Base-by-base conservation (phyloP, 2,888 invertebrate species). In the Drosophila paranaensis region DNA sequence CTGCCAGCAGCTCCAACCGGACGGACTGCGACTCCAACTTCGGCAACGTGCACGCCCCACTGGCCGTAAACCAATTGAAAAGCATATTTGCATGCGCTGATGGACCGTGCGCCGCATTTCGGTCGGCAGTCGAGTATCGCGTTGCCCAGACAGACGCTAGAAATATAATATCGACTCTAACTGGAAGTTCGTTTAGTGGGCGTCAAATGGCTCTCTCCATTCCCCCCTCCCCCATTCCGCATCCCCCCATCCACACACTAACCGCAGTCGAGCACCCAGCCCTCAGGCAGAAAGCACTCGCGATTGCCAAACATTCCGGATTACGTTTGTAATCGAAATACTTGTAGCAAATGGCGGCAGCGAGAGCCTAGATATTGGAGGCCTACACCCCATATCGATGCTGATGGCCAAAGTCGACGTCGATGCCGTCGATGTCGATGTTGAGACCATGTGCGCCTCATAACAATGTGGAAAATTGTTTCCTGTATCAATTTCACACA, bases 401-500 rank as follows among this genome's bases (percentile, higher is more conserved):
- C 39, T 33, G 58, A 56, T 55, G 9, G 51, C 58, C 62, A 48
- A 37, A 54, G 55, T 42, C 54, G 25, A 55, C 64, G 66, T 27
- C 45, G 56, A 57, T 40, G 37, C 27, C 27, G 27, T 27, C 55
- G 46, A 48, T 16, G 20, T 35, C 58, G 39, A 27, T 53, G 60
- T 51, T 71, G 79, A 66, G 78, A 80, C 68, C 84, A 85, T 81
- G 85, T 89, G 90, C 82, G 87, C 77, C 88, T 82, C 82, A 90
- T 91, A 90, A 90, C 89, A 92, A 91, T 91, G 91, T 90, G 90
- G 86, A 89, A 92, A 92, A 91, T 92, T 91, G 90, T 90, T 92
- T 91, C 92, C 92, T 90, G 91, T 90, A 91, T 91, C 91, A 91
- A 92, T 91, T 92, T 92, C 90, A 91, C 91, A 92, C 90, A 91